Evolutionary conservation across 2,888 invertebrate species (phyloP).

Genomic region (Cybosia mesomella): DNA sequence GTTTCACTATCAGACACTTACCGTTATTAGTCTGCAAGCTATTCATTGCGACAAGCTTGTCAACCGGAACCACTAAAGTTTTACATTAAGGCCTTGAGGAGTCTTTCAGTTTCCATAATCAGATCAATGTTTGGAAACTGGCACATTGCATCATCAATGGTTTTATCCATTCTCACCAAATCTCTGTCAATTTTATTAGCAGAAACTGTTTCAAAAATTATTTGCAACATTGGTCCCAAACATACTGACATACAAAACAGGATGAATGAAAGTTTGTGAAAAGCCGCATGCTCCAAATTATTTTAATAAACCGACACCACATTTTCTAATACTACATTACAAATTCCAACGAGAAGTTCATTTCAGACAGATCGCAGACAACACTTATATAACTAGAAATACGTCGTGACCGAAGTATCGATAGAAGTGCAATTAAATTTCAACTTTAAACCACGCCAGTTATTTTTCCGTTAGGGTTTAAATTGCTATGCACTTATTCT

Average conservation of each 20-base stretch:
- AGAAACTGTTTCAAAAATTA: not conserved
- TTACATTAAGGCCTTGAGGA: no score
- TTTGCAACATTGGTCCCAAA: not conserved
- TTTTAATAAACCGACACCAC: not conserved
- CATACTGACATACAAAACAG: not conserved
- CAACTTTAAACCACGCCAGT: slow-evolving; percentile 17
- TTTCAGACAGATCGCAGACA: slow-evolving; percentile 52
- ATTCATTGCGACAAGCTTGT: no score
- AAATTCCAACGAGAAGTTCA: not conserved
- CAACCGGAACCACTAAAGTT: no score
- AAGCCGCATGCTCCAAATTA: not conserved
- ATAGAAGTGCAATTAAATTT: slow-evolving; percentile 17
- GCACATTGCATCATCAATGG: not conserved
- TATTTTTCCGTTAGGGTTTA: slow-evolving; percentile 22
- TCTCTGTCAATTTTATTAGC: not conserved
- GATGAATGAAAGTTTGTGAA: not conserved
- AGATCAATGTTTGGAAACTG: no score
- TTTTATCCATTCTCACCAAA: not conserved
- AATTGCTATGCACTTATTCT: slow-evolving; percentile 22
- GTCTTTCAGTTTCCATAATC: no score
- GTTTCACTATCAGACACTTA: no score
- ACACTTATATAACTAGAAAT: slow-evolving; percentile 63
- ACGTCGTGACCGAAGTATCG: slow-evolving; percentile 18
- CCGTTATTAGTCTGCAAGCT: no score
- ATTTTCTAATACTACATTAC: not conserved